Conservation (phyloP, 2,113 vertebrate species). For the Gulo gulo region DNA sequence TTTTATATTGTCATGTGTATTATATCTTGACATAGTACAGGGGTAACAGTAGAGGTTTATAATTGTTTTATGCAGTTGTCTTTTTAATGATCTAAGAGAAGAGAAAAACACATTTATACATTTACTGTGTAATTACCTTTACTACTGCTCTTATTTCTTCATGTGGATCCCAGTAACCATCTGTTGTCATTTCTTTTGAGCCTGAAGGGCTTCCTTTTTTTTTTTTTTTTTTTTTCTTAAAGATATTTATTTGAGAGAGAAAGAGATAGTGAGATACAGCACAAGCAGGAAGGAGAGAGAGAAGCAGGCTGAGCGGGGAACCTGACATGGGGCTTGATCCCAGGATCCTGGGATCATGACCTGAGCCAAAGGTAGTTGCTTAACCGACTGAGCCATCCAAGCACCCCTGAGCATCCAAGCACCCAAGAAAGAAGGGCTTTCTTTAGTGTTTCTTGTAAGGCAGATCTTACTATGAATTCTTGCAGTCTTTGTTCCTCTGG, state of each 20-base stretch:
- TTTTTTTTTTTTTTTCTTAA: background rate
- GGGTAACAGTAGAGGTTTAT: background rate
- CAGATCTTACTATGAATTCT: background rate
- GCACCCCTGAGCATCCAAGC: too few species aligned
- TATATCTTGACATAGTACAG: background rate
- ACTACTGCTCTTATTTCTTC: background rate
- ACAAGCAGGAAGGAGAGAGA: background rate
- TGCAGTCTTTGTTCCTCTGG: background rate
- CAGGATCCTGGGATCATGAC: too few species aligned
- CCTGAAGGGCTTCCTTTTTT: background rate
- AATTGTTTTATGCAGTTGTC: background rate
- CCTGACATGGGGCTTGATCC: too few species aligned
- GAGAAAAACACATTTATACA: background rate
- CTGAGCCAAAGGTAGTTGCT: too few species aligned
- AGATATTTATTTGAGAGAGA: background rate
- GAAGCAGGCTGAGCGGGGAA: background rate
- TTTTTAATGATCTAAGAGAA: background rate
- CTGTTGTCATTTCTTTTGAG: background rate
- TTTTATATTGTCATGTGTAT: background rate
- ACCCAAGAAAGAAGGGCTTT: background rate
- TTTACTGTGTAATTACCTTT: background rate
- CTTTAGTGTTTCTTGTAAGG: background rate
- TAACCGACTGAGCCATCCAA: background rate
- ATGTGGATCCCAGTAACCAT: background rate
- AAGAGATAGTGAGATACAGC: background rate